Percentiles rank a stretch among this genome's conserved stretches.
Evolutionary conservation across 2,888 invertebrate genomes (phyloP).

Genomic region (Dryadula phaetusa): DNA sequence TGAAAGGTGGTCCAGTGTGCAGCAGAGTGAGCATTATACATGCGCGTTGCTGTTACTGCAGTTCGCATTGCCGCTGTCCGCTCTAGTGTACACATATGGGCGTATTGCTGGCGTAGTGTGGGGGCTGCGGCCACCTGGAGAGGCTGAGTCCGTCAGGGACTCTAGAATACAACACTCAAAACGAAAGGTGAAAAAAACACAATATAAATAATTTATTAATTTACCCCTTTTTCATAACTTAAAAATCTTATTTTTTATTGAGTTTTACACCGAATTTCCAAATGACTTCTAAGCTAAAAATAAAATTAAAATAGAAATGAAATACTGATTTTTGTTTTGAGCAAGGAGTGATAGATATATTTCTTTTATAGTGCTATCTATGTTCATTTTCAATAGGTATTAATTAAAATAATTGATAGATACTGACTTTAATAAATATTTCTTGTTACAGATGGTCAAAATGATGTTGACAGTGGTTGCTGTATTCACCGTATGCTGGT

Average conservation of each 20-base stretch:
- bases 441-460: constrained; percentile 90
- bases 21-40: constrained; percentile 89
- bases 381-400: no score
- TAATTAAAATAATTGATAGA: no score
- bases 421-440: background rate
- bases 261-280: no score
- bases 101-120: constrained; percentile 94
- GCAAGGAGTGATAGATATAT: background rate
- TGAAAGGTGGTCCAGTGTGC: constrained; percentile 87
- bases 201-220: no score
- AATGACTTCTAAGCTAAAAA: no score
- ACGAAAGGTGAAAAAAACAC: constrained; percentile 88
- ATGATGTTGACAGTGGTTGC: constrained; percentile 95
- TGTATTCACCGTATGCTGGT: constrained; percentile 93
- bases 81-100: constrained; percentile 92
- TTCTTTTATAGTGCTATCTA: no score
- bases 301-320: no score
- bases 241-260: no score
- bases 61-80: constrained; percentile 91
- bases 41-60: constrained; percentile 91
- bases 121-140: constrained; percentile 93
- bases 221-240: no score
- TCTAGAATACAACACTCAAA: constrained; percentile 93
- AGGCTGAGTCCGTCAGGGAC: constrained; percentile 93
- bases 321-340: background rate